A percentile compares a stretch with the other conserved stretches of the same genome.
Evolutionary conservation across 1,140 invertebrate species (phyloP).

Genomic region (Drosophila littoralis): DNA sequence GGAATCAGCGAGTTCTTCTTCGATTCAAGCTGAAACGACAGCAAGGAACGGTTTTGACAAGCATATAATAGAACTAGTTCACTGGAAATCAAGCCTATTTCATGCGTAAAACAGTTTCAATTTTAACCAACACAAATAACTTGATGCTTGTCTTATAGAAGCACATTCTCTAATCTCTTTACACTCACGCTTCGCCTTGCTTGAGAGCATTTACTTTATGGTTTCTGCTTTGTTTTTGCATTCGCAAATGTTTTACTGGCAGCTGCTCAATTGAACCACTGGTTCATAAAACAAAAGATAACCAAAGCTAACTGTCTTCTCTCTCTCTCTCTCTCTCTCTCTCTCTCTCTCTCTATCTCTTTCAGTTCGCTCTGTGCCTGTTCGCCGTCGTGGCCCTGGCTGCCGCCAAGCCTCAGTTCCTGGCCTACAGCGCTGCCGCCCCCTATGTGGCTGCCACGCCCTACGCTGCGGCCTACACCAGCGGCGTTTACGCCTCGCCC

Average conservation of each 20-base stretch:
- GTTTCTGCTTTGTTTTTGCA: too few species aligned
- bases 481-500: slow-evolving; percentile 63
- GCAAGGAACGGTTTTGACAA: too few species aligned
- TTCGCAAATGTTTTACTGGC: background rate
- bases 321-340: background rate
- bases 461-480: slow-evolving; percentile 61
- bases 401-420: slow-evolving; percentile 72
- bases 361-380: slow-evolving; percentile 73
- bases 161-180: too few species aligned
- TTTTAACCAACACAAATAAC: too few species aligned
- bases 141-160: too few species aligned
- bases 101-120: too few species aligned
- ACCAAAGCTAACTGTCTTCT: background rate
- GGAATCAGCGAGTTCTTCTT: too few species aligned
- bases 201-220: too few species aligned
- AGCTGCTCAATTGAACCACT: background rate
- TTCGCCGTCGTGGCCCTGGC: slow-evolving; percentile 74
- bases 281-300: background rate
- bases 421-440: slow-evolving; percentile 64
- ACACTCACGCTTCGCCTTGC: too few species aligned
- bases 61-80: too few species aligned
- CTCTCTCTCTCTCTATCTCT: background rate
- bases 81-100: too few species aligned
- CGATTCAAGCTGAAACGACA: too few species aligned
- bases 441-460: slow-evolving; percentile 66